These are phyloP conservation scores for Syngnathus rostellatus DNA, from an alignment of 2,797 vertebrate species.

Conservation along the genomic window DNA sequence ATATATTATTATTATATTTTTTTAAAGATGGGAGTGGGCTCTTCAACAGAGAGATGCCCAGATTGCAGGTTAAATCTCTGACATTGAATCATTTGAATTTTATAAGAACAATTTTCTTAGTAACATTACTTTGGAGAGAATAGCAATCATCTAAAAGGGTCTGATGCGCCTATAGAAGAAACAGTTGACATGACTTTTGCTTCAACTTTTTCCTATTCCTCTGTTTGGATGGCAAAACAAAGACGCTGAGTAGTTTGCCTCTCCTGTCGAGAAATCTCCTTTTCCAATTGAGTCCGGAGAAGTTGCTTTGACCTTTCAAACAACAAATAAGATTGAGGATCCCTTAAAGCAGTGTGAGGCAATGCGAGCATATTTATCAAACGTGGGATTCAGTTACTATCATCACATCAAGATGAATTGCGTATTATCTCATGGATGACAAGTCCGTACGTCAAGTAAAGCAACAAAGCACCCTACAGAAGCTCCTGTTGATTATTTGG, in stretches of 20 bases:
- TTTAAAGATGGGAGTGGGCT: neutral
- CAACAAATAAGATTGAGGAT: neutral
- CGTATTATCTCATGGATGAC: neutral
- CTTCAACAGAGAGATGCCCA: neutral
- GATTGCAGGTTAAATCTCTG: constrained; percentile 10
- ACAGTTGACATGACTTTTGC: neutral
- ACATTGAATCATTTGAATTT: neutral
- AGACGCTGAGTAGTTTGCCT: neutral
- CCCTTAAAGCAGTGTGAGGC: neutral
- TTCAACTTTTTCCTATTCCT: constrained; percentile 8
- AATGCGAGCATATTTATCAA: constrained; percentile 1
- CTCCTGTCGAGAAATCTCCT: neutral
- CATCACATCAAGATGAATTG: neutral
- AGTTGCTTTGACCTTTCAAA: neutral
- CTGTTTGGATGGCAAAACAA: neutral
- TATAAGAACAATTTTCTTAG: neutral
- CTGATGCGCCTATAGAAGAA: neutral
- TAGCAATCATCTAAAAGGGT: constrained; percentile 5
- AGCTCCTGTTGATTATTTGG: neutral
- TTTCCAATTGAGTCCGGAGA: neutral
- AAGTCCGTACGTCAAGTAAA: neutral
- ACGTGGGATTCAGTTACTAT: neutral
- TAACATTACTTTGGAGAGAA: constrained; percentile 8
- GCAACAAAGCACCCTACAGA: neutral
- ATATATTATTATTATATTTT: too few relatives aligned